Conservation (phyloP, 2,888 invertebrate species). For the Drosophila borealis region DNA sequence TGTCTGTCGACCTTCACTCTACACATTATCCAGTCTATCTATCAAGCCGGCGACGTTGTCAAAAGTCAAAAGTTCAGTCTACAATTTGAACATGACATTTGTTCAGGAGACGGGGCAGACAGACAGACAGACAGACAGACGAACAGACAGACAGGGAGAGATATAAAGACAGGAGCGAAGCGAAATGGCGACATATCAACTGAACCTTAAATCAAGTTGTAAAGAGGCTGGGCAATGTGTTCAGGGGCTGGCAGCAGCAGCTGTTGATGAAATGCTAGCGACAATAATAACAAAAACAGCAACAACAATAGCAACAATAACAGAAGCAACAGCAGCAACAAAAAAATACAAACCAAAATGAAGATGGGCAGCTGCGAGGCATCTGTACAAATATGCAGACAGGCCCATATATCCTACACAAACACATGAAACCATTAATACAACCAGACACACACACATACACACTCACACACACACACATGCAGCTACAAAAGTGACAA, state of each 20-base stretch:
- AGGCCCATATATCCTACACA: conserved; percentile 31
- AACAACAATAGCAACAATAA: conserved; percentile 26
- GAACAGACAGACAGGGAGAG: conserved; percentile 19
- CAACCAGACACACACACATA: conserved; percentile 13
- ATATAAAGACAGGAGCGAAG: conserved; percentile 26
- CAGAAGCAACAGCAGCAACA: conserved; percentile 35
- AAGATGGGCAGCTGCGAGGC: conserved; percentile 76
- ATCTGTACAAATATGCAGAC: conserved; percentile 52
- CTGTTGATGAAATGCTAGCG: conserved; percentile 74
- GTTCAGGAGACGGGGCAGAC: conserved; percentile 46
- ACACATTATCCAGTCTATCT: conserved; percentile 43
- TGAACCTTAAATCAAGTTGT: conserved; percentile 80
- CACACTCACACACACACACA: conserved; percentile 34
- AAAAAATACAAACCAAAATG: conserved; percentile 61
- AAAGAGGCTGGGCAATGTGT: conserved; percentile 69
- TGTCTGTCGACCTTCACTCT: conserved; percentile 47
- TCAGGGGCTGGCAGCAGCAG: conserved; percentile 63
- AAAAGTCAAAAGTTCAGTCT: conserved; percentile 73
- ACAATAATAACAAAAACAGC: conserved; percentile 60
- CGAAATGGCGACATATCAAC: conserved; percentile 70
- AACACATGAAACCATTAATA: conserved; percentile 22
- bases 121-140: conserved; percentile 8
- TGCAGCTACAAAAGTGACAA: conserved; percentile 79
- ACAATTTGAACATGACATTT: conserved; percentile 76
- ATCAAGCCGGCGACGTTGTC: conserved; percentile 49